phyloP scores from a whole-genome alignment of 2,888 invertebrate genomes.

The Aelia acuminata region DNA sequence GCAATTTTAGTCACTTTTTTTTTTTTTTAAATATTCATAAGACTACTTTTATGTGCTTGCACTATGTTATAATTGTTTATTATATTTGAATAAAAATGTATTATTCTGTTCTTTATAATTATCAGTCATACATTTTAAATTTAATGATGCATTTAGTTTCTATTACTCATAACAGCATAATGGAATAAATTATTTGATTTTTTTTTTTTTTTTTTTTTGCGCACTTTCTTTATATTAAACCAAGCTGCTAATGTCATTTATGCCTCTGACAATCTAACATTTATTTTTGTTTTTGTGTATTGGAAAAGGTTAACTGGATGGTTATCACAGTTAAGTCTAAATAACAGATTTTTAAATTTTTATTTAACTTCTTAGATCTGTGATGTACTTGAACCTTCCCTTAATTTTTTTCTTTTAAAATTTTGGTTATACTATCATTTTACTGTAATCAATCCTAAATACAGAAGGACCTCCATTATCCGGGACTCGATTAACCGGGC shows the following conservation, averaged over 20 bases:
- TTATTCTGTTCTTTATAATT: neutral
- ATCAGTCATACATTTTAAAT: neutral
- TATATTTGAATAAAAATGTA: neutral
- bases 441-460: too few relatives aligned
- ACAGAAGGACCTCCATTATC: too few relatives aligned
- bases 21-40: neutral
- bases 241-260: neutral
- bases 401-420: too few relatives aligned
- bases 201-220: neutral
- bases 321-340: neutral
- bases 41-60: neutral
- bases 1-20: neutral
- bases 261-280: constrained; percentile 6
- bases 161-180: constrained; percentile 17
- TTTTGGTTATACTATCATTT: too few relatives aligned
- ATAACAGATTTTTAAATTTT: neutral
- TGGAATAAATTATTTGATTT: neutral
- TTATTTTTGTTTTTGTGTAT: neutral
- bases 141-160: neutral
- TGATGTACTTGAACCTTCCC: neutral
- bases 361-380: neutral
- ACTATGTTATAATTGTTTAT: neutral
- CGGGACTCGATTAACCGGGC: too few relatives aligned
- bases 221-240: neutral
- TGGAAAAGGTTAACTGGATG: constrained; percentile 7